Conservation (phyloP, 2,888 invertebrate genomes). For the Agrochola macilenta region DNA sequence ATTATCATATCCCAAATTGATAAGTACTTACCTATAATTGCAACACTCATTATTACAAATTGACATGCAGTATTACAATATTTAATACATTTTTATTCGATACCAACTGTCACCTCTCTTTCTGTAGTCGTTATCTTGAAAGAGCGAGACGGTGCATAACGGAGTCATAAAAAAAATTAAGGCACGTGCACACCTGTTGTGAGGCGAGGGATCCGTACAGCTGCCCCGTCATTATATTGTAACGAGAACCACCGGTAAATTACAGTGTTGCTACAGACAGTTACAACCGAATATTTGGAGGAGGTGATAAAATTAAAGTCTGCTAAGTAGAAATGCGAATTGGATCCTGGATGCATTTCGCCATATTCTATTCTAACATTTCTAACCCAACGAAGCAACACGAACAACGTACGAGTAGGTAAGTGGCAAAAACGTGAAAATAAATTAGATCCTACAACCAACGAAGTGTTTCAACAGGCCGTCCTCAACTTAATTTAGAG, state of each 20-base stretch:
- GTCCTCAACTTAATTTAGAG: not conserved
- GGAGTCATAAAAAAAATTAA: slow-evolving; percentile 60
- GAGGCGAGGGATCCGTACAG: slow-evolving; percentile 71
- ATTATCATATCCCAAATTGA: no score
- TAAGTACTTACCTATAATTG: no score
- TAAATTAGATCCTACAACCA: no score
- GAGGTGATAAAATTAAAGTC: slow-evolving; percentile 17
- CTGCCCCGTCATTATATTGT: slow-evolving; percentile 78
- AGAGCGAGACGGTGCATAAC: slow-evolving; percentile 66
- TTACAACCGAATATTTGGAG: slow-evolving; percentile 33
- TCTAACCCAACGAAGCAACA: not conserved
- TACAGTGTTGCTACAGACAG: slow-evolving; percentile 33
- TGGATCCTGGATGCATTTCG: not conserved
- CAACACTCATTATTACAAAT: slow-evolving; percentile 14
- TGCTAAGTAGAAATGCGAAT: not conserved
- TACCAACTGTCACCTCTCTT: slow-evolving; percentile 46
- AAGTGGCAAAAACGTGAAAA: no score
- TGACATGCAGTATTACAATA: slow-evolving; percentile 4
- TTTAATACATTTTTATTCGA: slow-evolving; percentile 37
- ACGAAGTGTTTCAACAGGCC: not conserved
- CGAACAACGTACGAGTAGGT: not conserved
- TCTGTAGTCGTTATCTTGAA: slow-evolving; percentile 61
- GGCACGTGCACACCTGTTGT: slow-evolving; percentile 84
- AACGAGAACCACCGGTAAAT: slow-evolving; percentile 69
- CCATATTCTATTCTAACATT: not conserved